A percentile compares a stretch with the other conserved stretches of the same genome.
Evolutionary conservation across 64 coral and sea anemone genomes (phyloP).

Genomic region (Montipora sp.): DNA sequence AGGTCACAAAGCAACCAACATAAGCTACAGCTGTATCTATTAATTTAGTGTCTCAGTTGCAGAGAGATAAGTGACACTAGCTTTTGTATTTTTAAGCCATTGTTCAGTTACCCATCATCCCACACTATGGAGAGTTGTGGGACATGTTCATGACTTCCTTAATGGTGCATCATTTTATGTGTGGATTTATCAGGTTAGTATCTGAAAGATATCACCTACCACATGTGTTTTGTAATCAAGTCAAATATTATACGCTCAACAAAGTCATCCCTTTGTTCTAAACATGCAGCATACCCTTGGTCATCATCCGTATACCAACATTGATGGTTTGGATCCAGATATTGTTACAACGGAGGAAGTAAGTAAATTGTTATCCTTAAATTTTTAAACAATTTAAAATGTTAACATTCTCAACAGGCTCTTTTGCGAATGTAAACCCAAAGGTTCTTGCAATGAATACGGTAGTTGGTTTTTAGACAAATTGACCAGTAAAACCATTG

Average conservation of each 20-base stretch:
- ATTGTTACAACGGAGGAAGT: constrained; percentile 71
- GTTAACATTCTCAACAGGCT: no score
- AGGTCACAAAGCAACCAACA: no score
- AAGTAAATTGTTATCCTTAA: not conserved
- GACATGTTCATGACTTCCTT: constrained; percentile 36
- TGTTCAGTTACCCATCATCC: constrained; percentile 63
- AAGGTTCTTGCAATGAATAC: no score
- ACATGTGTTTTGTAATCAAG: not conserved
- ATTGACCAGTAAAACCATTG: no score
- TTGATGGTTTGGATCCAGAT: constrained; percentile 77
- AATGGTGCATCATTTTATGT: constrained; percentile 68
- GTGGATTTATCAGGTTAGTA: constrained; percentile 77
- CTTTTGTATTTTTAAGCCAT: constrained; percentile 32
- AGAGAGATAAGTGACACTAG: no score
- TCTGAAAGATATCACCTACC: not conserved
- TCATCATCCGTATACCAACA: constrained; percentile 77
- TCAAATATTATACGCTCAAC: not conserved
- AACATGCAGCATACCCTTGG: constrained; percentile 61
- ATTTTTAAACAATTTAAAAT: no score
- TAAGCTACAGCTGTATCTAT: no score
- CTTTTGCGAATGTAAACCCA: no score
- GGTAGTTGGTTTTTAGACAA: no score
- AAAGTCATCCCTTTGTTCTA: not conserved
- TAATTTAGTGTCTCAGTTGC: no score
- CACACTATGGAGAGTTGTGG: constrained; percentile 64